Conservation (phyloP, 2,113 vertebrate genomes). For the Toxostoma redivivum region DNA sequence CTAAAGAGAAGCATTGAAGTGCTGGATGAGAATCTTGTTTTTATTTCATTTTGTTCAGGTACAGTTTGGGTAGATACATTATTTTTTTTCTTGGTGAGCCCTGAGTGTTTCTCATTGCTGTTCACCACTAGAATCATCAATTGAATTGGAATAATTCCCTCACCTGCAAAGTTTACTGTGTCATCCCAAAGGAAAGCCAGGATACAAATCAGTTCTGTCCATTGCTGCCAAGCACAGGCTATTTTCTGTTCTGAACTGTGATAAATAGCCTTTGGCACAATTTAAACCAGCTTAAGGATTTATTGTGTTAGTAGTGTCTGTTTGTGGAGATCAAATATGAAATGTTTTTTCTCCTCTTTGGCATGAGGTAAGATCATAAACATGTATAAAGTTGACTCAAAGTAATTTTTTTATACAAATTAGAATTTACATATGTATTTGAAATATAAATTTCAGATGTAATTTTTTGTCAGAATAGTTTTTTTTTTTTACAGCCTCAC, state of each 20-base stretch:
- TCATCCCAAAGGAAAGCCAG: neutral
- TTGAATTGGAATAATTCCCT: neutral
- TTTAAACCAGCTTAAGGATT: neutral
- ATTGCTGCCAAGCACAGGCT: neutral
- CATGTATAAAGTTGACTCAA: neutral
- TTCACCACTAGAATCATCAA: neutral
- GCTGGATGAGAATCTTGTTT: neutral
- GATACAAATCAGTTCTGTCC: neutral
- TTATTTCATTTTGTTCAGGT: neutral
- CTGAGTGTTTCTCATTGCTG: neutral
- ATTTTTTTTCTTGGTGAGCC: neutral
- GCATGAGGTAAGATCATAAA: neutral
- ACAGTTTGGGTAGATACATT: fast-evolving
- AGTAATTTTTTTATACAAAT: neutral
- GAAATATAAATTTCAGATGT: neutral
- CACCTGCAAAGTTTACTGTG: neutral
- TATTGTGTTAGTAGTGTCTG: neutral
- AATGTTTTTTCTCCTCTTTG: neutral
- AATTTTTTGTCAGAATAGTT: neutral
- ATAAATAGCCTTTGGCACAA: neutral
- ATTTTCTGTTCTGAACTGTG: neutral
- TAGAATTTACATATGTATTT: neutral
- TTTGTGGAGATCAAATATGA: neutral
- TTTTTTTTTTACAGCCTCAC: neutral
- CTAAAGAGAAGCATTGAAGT: neutral